Conservation (phyloP, 1,140 invertebrate species). For the Melipona quadrifasciata region DNA sequence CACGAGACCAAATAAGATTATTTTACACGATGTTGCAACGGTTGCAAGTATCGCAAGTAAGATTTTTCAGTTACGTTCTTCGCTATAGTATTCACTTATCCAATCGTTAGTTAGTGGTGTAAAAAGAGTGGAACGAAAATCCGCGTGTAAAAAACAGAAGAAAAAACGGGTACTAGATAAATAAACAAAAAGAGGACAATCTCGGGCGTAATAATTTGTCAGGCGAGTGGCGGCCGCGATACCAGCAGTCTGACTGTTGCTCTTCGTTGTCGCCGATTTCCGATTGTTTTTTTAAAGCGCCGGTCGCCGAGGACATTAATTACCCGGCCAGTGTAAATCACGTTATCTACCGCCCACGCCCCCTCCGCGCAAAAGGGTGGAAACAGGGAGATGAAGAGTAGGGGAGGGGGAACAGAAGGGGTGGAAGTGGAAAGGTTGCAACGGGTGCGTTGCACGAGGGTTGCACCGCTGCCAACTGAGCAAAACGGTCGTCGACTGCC, state of each 20-base stretch:
- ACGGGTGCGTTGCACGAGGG: constrained; percentile 55
- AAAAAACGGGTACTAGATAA: neutral
- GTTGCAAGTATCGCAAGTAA: too few relatives aligned
- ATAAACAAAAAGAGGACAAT: constrained; percentile 41
- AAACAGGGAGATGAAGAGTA: constrained; percentile 12
- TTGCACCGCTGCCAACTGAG: constrained; percentile 64
- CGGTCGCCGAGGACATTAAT: constrained; percentile 74
- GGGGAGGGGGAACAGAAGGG: neutral
- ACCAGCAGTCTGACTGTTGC: constrained; percentile 66
- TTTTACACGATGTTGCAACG: too few relatives aligned
- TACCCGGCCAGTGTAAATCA: constrained; percentile 75
- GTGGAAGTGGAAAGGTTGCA: neutral
- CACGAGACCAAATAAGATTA: too few relatives aligned
- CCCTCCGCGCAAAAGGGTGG: constrained; percentile 29
- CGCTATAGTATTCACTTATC: too few relatives aligned
- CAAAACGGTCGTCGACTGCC: constrained; percentile 61
- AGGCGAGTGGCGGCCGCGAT: constrained; percentile 48
- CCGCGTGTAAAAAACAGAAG: neutral
- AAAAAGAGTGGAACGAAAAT: too few relatives aligned
- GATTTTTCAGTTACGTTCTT: too few relatives aligned
- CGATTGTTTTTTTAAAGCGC: constrained; percentile 74
- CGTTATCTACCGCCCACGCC: constrained; percentile 71
- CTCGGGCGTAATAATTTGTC: constrained; percentile 72
- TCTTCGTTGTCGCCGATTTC: constrained; percentile 74
- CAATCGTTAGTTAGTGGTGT: too few relatives aligned